Base-by-base conservation (phyloP, 1,140 invertebrate genomes). In the Drosophila tani region DNA sequence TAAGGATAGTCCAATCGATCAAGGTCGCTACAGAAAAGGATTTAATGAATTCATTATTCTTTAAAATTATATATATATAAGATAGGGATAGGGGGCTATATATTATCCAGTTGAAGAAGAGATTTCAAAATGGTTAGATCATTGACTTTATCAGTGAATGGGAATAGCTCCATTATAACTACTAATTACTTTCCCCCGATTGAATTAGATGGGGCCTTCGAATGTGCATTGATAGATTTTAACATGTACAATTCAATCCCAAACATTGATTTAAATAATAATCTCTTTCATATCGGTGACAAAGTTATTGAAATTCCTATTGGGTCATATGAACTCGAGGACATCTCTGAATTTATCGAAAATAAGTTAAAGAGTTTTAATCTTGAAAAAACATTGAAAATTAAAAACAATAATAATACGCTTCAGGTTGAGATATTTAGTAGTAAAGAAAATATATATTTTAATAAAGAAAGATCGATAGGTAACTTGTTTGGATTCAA, bases 241-340 rank as follows among this genome's bases (percentile, higher is more conserved):
- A 47, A 91, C 59, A 90, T 79, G 45, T 92, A 91, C 55, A 83
- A 93, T 79, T 88, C 86, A 15, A 92, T 92, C n/a, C 87, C 87
- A 17, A 93, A 93, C 71, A 79, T 92, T 51, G 73, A 91, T 79
- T 11, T 45, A 29, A 60, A 58, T 32, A 87, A 90, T 45, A 92
- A 93, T 84, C 78, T 82, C 71, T 92, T 93, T 79, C 85, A 93
- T 64, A 71, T 91, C 58, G 79, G 71, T 27, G 55, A 91, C 40
- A 19, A 88, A 49, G 60, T 67, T 29, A 85, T 93, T 53, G 57
- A 53, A 46, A 87, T 93, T 62, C 90, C 90, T 9, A 80, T 75
- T 27, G 90, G 91, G 17, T 82, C 84, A 32, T 93, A 92, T 81
- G 92, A 92, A 78, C 70, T 93, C 49, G 45, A 69, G 40, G 79